Conservation (phyloP, 2,113 vertebrate species). For the Cettia cetti region DNA sequence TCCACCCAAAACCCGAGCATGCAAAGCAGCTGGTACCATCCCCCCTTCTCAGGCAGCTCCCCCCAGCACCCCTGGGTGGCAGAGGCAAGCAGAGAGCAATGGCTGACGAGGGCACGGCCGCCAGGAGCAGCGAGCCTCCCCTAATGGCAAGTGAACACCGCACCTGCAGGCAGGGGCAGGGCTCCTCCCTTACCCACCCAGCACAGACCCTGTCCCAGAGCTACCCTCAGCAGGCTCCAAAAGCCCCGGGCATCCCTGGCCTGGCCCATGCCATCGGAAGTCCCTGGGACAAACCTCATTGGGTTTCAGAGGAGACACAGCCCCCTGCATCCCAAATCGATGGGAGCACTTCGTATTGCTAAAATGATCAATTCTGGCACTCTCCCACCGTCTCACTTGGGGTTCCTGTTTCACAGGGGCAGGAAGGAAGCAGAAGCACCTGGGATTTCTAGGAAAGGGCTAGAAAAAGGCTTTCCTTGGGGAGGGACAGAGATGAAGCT, state of each 20-base stretch:
- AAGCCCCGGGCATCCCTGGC: background rate
- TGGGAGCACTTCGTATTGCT: background rate
- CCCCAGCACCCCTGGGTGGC: background rate
- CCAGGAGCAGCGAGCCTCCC: background rate
- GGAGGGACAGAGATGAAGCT: background rate
- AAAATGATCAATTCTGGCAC: constrained; percentile 14
- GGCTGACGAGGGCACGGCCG: background rate
- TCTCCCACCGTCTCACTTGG: background rate
- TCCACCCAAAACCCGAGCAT: background rate
- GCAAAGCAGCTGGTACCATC: background rate
- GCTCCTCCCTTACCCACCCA: background rate
- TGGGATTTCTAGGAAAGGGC: constrained; percentile 3
- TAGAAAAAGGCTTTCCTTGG: constrained; percentile 4
- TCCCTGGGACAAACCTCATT: background rate
- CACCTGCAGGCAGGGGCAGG: background rate
- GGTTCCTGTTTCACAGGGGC: background rate
- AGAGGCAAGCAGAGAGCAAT: background rate
- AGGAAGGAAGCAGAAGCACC: background rate
- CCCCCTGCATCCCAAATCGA: background rate
- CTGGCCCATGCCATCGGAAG: background rate
- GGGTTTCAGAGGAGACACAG: background rate
- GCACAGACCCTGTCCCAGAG: background rate
- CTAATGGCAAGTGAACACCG: background rate
- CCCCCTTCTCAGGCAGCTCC: background rate
- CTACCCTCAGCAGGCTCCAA: background rate